Evolutionary conservation across 2,888 invertebrate genomes (phyloP).

Genomic region (Acronicta aceris): DNA sequence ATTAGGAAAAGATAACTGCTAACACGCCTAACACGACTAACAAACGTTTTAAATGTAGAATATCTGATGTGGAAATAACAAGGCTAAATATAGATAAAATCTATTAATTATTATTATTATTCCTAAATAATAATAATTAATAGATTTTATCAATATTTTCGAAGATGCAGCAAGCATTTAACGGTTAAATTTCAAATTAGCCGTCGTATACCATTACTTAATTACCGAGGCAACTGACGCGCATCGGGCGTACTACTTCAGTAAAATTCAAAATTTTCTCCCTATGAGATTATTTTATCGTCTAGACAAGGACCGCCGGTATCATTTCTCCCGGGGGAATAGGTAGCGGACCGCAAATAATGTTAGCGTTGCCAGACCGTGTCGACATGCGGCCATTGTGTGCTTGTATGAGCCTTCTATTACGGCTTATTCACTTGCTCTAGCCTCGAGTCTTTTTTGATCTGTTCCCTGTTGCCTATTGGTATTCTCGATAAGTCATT

Average conservation of each 20-base stretch:
- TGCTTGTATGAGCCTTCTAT: constrained; percentile 62
- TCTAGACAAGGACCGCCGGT: constrained; percentile 79
- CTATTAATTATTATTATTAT: too few relatives aligned
- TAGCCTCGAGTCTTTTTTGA: constrained; percentile 42
- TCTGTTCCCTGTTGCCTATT: constrained; percentile 13
- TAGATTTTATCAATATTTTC: too few relatives aligned
- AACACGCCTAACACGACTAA: too few relatives aligned
- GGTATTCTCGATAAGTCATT: constrained; percentile 3
- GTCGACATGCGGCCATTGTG: constrained; percentile 69
- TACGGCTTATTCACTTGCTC: constrained; percentile 56
- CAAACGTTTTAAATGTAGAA: too few relatives aligned
- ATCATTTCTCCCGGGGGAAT: constrained; percentile 75
- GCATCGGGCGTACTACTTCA: neutral
- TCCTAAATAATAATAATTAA: too few relatives aligned
- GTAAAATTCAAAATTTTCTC: constrained; percentile 36
- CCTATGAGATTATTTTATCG: constrained; percentile 62
- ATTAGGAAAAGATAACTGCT: too few relatives aligned
- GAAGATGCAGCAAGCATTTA: too few relatives aligned
- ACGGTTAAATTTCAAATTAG: constrained; percentile 15
- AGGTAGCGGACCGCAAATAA: constrained; percentile 83
- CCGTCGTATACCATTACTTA: constrained; percentile 39
- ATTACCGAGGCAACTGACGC: constrained; percentile 32
- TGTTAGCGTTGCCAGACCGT: constrained; percentile 81
- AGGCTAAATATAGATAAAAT: too few relatives aligned
- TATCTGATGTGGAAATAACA: too few relatives aligned